A percentile compares a stretch with the other conserved stretches of the same genome.
phyloP scores from a whole-genome alignment of 2,888 invertebrate species.

The Synergus japonicus region DNA sequence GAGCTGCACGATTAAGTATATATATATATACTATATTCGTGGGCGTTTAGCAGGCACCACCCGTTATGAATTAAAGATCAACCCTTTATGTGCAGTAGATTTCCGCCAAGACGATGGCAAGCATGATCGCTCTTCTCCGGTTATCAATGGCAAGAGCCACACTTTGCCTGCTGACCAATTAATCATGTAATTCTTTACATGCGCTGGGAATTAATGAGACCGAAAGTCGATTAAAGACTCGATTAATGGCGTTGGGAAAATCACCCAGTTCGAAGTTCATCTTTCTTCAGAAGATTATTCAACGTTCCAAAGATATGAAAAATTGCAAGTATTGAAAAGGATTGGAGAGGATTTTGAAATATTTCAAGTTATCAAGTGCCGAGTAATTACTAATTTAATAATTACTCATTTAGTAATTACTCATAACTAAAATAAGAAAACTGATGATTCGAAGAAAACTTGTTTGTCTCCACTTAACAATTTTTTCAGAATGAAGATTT shows the following conservation, averaged over 20 bases:
- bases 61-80: conserved; percentile 69
- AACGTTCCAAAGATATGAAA: not conserved
- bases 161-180: conserved; percentile 15
- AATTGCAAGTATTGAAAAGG: too few relatives aligned
- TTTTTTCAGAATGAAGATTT: too few relatives aligned
- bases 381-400: too few relatives aligned
- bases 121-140: not conserved
- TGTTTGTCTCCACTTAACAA: too few relatives aligned
- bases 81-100: conserved; percentile 63
- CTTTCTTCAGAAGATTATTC: not conserved
- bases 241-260: not conserved
- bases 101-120: conserved; percentile 46
- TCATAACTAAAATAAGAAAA: too few relatives aligned
- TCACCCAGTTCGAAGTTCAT: not conserved
- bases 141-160: conserved; percentile 21
- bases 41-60: conserved; percentile 55
- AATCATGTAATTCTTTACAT: conserved; percentile 6
- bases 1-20: conserved; percentile 28
- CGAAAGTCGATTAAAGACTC: not conserved
- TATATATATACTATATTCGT: conserved; percentile 43
- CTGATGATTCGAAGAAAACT: too few relatives aligned
- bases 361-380: too few relatives aligned
- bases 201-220: not conserved
- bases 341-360: too few relatives aligned
- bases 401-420: too few relatives aligned